Percentiles rank a stretch among this genome's conserved stretches.
Conservation (phyloP, 2,113 vertebrate species). For the Carettochelys insculpta region DNA sequence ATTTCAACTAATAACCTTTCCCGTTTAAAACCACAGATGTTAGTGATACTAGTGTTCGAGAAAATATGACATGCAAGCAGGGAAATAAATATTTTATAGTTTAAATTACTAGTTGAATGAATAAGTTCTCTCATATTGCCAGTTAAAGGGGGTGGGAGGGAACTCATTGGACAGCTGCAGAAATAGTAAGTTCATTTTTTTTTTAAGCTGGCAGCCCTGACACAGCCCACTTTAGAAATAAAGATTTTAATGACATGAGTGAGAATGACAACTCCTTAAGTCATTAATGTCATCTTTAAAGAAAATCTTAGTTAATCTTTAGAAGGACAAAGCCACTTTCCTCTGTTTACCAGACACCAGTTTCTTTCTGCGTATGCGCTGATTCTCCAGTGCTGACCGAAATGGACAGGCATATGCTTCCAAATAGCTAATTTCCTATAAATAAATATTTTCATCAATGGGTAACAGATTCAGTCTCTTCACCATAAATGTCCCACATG, state of each 20-base stretch:
- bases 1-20: neutral
- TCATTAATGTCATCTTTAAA: conserved; percentile 27
- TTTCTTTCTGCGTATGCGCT: neutral
- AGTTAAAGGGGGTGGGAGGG: neutral
- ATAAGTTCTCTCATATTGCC: neutral
- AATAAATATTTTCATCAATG: conserved; percentile 17
- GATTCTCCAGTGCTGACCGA: neutral
- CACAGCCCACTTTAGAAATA: neutral
- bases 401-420: neutral
- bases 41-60: neutral
- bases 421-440: conserved; percentile 56
- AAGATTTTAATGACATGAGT: neutral
- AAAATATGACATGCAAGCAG: neutral
- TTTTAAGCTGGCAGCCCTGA: neutral
- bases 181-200: neutral
- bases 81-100: neutral
- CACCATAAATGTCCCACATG: conserved; percentile 31
- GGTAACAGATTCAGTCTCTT: conserved; percentile 33
- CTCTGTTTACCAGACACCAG: neutral
- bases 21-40: neutral
- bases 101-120: neutral
- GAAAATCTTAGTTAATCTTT: conserved; percentile 27
- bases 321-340: neutral
- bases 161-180: neutral
- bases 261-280: neutral